Base-by-base conservation (phyloP, 1,140 invertebrate species). In the Medauroidea extradentata region DNA sequence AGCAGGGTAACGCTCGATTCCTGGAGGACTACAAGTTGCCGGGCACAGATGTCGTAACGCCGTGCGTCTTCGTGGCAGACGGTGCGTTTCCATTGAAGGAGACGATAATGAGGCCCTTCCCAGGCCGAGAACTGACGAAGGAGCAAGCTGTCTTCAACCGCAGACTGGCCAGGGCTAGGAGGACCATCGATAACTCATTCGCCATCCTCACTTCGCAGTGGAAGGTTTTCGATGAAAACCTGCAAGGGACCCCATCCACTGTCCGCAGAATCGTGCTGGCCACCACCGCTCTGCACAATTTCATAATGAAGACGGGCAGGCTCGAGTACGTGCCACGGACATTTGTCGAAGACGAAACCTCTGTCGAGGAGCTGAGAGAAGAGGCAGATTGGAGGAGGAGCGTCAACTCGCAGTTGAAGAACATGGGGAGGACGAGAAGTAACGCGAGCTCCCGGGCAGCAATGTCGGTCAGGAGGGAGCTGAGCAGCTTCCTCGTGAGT, bases 141-240 rank as follows among this genome's bases (percentile, higher is more conserved):
- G 41, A 41, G 44, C 69, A 67, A 59, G 53, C 53, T 54, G 62
- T 69, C 51, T 71, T 71, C 53, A 71, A 71, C 53, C 77, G 74
- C 54, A 63, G 74, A 61, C 59, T 75, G 34, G 69, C 66, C 44
- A 60, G 73, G 51, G 74, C 67, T 43, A 65, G 75, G 54, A 67
- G 71, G 65, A 66, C 64, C 14, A 65, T 76, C 24, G 76, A 79
- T 63, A 75, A 75, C 64, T 65, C 66, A 14, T 78, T 77, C 67
- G 74, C 72, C 14, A 74, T 76, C 46, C 43, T 73, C 19, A 59
- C 61, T 8, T 48, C 55, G 8, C 63, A 63, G 18, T 70, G 65
- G 64, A 51, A 23, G 23, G 53, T 56, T 13, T 53, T 54, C n/a
- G 11, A 41, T n/a, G 16, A 41, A n/a, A n/a, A 13, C n/a, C 11